phyloP scores from a whole-genome alignment of 1,140 invertebrate genomes.

The Macrotrachela quadricornifera region DNA sequence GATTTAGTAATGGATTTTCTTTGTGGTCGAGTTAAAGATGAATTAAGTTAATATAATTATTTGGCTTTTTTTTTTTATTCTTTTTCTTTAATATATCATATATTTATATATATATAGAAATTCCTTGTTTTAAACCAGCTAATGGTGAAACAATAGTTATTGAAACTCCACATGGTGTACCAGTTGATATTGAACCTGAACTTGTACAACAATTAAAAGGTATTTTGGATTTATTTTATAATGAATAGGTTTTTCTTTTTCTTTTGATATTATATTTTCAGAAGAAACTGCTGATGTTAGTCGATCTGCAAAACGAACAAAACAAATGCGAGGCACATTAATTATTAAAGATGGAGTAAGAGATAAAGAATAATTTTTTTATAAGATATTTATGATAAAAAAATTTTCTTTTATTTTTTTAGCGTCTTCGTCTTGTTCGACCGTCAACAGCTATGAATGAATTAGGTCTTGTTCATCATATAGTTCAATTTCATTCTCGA shows the following conservation, averaged over 20 bases:
- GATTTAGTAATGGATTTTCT: conserved; percentile 63
- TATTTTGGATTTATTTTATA: too few relatives aligned
- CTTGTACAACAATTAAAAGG: not conserved
- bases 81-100: too few relatives aligned
- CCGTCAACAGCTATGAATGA: conserved; percentile 5
- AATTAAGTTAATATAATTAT: too few relatives aligned
- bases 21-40: too few relatives aligned
- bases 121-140: conserved; percentile 6
- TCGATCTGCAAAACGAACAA: too few relatives aligned
- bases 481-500: conserved; percentile 1
- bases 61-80: not conserved
- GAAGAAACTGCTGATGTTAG: too few relatives aligned
- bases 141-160: conserved; percentile 7
- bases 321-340: too few relatives aligned
- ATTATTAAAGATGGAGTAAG: too few relatives aligned
- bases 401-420: not conserved
- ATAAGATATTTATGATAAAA: not conserved
- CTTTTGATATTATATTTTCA: too few relatives aligned
- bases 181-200: not conserved
- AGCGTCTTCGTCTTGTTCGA: conserved; percentile 4
- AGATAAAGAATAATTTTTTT: too few relatives aligned
- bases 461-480: conserved; percentile 2
- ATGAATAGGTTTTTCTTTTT: too few relatives aligned
- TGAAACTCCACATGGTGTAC: conserved; percentile 1
- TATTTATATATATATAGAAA: too few relatives aligned